phyloP scores from a whole-genome alignment of 2,797 vertebrate genomes.

The Channallabes apus region DNA sequence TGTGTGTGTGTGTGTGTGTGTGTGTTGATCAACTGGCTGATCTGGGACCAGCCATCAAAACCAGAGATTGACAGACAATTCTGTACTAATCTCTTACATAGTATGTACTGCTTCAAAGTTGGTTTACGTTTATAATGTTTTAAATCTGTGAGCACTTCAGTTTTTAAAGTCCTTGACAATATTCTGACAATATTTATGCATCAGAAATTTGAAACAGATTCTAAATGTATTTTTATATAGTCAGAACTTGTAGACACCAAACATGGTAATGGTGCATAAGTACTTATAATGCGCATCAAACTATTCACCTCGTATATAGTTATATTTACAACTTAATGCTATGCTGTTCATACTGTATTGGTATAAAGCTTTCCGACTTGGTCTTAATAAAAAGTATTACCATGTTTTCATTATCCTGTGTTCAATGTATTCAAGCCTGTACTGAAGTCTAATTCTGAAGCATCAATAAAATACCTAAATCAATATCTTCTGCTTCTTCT shows the following conservation, averaged over 20 bases:
- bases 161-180: neutral
- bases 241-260: neutral
- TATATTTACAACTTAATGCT: neutral
- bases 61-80: neutral
- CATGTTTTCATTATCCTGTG: neutral
- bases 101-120: neutral
- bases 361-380: neutral
- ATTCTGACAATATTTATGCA: neutral
- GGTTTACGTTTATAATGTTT: neutral
- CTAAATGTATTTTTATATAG: neutral
- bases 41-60: neutral
- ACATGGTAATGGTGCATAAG: neutral
- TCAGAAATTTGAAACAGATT: neutral
- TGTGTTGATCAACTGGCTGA: neutral
- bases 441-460: constrained; percentile 5
- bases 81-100: neutral
- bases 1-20: no score
- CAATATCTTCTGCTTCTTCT: neutral
- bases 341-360: neutral
- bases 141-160: neutral
- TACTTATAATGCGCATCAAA: neutral
- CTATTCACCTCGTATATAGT: neutral
- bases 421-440: neutral
- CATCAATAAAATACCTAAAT: constrained; percentile 16
- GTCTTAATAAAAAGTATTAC: neutral